Base-by-base conservation (phyloP, 2,888 invertebrate species). In the Auanema sp. region DNA sequence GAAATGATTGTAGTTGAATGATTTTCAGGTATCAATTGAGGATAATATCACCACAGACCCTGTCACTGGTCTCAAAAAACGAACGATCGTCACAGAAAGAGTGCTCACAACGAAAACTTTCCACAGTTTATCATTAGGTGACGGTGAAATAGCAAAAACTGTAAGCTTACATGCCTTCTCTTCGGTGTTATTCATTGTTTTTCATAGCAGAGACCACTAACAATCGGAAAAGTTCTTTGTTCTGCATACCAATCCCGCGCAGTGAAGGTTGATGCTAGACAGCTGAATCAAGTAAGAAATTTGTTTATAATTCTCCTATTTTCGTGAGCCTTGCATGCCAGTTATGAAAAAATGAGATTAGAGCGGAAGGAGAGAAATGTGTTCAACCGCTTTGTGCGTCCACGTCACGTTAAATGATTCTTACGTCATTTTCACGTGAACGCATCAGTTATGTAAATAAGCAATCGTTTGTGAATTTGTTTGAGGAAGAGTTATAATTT, bases 71-170 rank as follows among this genome's bases (percentile, higher is more conserved):
- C 55, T 77, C 18, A 79, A 75, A 58, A 79, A 79, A 59, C 60
- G 76, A 21, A 76, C 75, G 23, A 76, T 79, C 16, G 75, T 81
- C 12, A 79, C 80, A 3, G 82, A 82, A 60, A 58, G 78, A 24
- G 71, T 80, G 3, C 64, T 82, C 11, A 75, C 78, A 12, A 78
- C 77, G 1, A 69, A 75, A 55, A 79, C 75, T 11, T 77, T 73
- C 56, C 77, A 76, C 56, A 64, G 74, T n/a, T 57, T 75, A n/a
- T 66, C 72, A 33, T 33, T 33, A 33, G 33, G 33, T 3, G 33
- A 33, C 3, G 33, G 33, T 5, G 33, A 33, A 33, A 33, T 33
- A 5, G 3, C 33, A 8, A 33, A 33, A 33, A 8, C 33, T 33
- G 53, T 52, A 16, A 52, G 53, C 12, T 1, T 18, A 24, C 1